phyloP scores from a whole-genome alignment of 2,888 invertebrate species.

The Meiosimyza platycephala region DNA sequence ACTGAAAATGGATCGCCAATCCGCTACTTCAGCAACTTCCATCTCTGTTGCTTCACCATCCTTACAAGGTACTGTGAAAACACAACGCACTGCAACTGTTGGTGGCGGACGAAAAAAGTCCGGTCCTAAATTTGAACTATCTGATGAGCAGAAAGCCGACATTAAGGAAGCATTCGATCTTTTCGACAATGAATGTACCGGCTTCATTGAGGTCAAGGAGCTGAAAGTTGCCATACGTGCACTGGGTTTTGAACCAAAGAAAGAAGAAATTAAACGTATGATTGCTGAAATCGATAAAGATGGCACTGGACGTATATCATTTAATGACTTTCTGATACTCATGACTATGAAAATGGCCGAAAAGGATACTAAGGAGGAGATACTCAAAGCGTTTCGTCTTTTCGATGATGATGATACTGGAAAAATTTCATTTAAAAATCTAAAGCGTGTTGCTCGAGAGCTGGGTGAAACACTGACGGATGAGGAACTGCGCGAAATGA shows the following conservation, averaged over 20 bases:
- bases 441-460: slow-evolving; percentile 94
- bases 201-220: slow-evolving; percentile 91
- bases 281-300: slow-evolving; percentile 91
- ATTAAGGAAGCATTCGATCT: slow-evolving; percentile 96
- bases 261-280: slow-evolving; percentile 97
- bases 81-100: slow-evolving; percentile 32
- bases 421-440: slow-evolving; percentile 93
- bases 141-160: slow-evolving; percentile 90
- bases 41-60: no score
- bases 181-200: slow-evolving; percentile 90
- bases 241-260: slow-evolving; percentile 96
- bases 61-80: not conserved
- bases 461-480: slow-evolving; percentile 96
- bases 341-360: slow-evolving; percentile 96
- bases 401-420: slow-evolving; percentile 98
- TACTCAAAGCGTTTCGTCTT: slow-evolving; percentile 95
- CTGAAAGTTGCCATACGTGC: slow-evolving; percentile 95
- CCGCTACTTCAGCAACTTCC: no score
- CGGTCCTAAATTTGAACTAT: slow-evolving; percentile 83
- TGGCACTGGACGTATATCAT: slow-evolving; percentile 85
- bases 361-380: slow-evolving; percentile 95
- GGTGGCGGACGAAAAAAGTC: slow-evolving; percentile 73
- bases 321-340: slow-evolving; percentile 86
- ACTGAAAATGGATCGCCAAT: no score
- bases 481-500: slow-evolving; percentile 97